phyloP scores from a whole-genome alignment of 1,140 invertebrate species.

The Nomia melanderi region DNA sequence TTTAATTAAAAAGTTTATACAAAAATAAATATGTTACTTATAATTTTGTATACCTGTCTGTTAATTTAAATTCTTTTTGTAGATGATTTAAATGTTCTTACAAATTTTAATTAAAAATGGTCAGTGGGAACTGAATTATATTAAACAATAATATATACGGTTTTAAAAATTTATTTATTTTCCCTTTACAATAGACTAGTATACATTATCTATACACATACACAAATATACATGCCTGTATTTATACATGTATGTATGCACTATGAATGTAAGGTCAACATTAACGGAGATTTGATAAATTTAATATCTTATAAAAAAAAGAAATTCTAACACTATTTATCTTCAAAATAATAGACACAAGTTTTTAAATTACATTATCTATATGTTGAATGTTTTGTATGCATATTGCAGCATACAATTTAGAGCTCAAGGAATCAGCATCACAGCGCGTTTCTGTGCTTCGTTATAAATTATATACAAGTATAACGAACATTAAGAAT shows the following conservation, averaged over 20 bases:
- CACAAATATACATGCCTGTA: constrained; percentile 15
- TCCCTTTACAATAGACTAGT: constrained; percentile 38
- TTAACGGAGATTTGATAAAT: constrained; percentile 19
- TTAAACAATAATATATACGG: neutral
- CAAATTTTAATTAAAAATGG: neutral
- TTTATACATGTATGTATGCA: neutral
- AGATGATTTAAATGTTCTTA: neutral
- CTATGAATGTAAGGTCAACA: constrained; percentile 11
- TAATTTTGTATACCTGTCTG: neutral
- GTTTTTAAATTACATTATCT: constrained; percentile 20
- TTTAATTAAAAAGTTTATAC: constrained; percentile 29
- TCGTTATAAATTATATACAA: constrained; percentile 26
- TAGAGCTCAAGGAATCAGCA: constrained; percentile 22
- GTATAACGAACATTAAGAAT: constrained; percentile 21
- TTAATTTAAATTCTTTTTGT: neutral
- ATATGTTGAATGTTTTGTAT: constrained; percentile 20
- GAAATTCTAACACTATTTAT: constrained; percentile 6
- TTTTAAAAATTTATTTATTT: constrained; percentile 47
- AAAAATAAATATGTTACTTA: neutral
- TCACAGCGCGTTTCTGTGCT: constrained; percentile 30
- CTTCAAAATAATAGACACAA: constrained; percentile 15
- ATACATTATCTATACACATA: constrained; percentile 35
- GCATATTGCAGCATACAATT: constrained; percentile 22
- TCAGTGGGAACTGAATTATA: neutral
- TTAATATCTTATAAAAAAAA: constrained; percentile 5